Evolutionary conservation across 2,888 invertebrate genomes (phyloP).

Genomic region (Pterostichus niger): DNA sequence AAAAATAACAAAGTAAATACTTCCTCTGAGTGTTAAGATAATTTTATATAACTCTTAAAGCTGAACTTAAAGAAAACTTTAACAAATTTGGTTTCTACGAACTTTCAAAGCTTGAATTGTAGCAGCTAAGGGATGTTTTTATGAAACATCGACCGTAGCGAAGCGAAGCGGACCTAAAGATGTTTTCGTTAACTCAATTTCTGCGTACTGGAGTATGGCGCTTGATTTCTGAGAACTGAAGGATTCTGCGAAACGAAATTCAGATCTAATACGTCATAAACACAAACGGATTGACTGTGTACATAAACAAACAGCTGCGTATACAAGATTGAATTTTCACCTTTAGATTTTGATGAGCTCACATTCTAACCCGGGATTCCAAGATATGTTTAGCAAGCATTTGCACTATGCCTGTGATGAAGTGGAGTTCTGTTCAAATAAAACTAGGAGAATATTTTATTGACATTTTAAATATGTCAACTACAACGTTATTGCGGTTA

Average conservation of each 20-base stretch:
- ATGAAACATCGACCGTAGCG: background rate
- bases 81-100: background rate
- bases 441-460: too few species aligned
- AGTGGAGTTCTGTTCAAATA: background rate
- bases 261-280: constrained; percentile 18
- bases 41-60: too few species aligned
- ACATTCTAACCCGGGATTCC: background rate
- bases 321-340: background rate
- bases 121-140: constrained; percentile 4
- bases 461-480: background rate
- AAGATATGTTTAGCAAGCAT: constrained; percentile 9
- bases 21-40: too few species aligned
- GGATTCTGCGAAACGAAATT: constrained; percentile 22
- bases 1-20: too few species aligned
- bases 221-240: constrained; percentile 17
- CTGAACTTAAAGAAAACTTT: too few species aligned
- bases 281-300: background rate
- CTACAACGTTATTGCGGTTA: too few species aligned
- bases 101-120: constrained; percentile 1
- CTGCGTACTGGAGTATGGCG: background rate
- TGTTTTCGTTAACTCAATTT: constrained; percentile 36
- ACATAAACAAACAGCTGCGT: constrained; percentile 19
- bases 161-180: background rate
- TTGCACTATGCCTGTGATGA: background rate
- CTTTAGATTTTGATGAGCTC: constrained; percentile 4